A percentile compares a stretch with the other conserved stretches of the same genome.
Conservation (phyloP, 2,797 vertebrate genomes). For the Falco biarmicus region DNA sequence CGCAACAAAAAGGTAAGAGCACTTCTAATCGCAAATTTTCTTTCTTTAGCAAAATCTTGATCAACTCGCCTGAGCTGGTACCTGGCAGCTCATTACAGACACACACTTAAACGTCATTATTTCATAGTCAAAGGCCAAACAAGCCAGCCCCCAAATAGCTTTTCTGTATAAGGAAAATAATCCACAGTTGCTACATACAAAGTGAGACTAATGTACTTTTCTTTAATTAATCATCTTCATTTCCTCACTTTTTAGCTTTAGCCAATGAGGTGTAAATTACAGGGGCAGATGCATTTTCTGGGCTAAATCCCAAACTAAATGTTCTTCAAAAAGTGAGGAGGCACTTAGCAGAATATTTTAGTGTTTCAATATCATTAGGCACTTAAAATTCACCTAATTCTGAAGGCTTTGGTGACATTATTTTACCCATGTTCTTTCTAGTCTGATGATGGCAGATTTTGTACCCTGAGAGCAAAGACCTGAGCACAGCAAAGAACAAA, state of each 20-base stretch:
- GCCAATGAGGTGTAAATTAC: constrained; percentile 35
- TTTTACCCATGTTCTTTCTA: accelerated
- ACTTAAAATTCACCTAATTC: background rate
- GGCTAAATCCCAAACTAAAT: constrained; percentile 41
- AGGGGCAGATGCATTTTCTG: constrained; percentile 43
- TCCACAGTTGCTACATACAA: background rate
- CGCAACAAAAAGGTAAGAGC: background rate
- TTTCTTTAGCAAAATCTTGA: background rate
- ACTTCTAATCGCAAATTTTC: background rate
- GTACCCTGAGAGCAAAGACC: background rate
- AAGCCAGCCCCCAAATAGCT: background rate
- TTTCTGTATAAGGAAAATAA: background rate
- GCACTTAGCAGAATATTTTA: background rate
- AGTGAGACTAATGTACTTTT: constrained; percentile 31
- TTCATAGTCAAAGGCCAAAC: background rate
- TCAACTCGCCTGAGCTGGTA: background rate
- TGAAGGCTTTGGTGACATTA: background rate
- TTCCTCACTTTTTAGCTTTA: constrained; percentile 21
- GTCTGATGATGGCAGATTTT: background rate
- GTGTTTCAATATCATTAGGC: background rate
- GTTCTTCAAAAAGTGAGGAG: background rate
- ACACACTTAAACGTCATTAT: accelerated
- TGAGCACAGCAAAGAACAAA: background rate
- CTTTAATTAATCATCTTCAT: constrained; percentile 57
- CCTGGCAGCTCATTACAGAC: background rate